These are phyloP conservation scores for Megalonaias nervosa DNA, from an alignment of 1,140 invertebrate species.

Conservation along the genomic window DNA sequence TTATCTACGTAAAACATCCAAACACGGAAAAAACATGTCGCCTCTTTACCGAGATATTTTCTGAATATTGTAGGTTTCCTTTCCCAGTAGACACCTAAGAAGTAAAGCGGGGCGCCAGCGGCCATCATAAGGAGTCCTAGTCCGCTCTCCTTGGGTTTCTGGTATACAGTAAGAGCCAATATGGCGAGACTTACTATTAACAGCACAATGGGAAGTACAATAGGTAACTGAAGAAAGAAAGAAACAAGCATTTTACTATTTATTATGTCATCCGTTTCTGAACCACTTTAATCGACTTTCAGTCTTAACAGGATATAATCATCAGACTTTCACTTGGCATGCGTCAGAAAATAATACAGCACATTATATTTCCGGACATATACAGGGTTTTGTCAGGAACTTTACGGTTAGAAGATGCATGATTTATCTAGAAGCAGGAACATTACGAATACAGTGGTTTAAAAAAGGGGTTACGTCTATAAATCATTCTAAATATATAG, in stretches of 20 bases:
- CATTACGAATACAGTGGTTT: too few species aligned
- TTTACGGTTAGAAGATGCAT: too few species aligned
- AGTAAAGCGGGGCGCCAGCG: conserved; percentile 74
- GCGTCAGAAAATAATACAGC: too few species aligned
- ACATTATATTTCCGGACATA: too few species aligned
- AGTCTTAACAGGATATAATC: too few species aligned
- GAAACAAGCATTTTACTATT: not conserved
- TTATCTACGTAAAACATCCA: too few species aligned
- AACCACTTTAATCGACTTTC: not conserved
- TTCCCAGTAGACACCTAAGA: conserved; percentile 67
- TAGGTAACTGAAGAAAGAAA: conserved; percentile 46
- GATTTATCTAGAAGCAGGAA: too few species aligned
- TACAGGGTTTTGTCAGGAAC: too few species aligned
- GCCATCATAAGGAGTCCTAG: conserved; percentile 80
- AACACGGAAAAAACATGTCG: too few species aligned
- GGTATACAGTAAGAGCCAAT: conserved; percentile 69
- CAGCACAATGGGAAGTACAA: conserved; percentile 52
- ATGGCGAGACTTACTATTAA: conserved; percentile 47
- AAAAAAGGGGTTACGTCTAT: too few species aligned
- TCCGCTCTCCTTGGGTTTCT: conserved; percentile 83
- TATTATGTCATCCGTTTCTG: not conserved
- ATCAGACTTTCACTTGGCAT: not conserved
- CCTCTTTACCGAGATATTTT: too few species aligned
- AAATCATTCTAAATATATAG: too few species aligned
- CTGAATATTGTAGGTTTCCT: conserved; percentile 76